A percentile compares a stretch with the other conserved stretches of the same genome.
phyloP scores from a whole-genome alignment of 2,113 vertebrate species.

The Miniopterus natalensis region DNA sequence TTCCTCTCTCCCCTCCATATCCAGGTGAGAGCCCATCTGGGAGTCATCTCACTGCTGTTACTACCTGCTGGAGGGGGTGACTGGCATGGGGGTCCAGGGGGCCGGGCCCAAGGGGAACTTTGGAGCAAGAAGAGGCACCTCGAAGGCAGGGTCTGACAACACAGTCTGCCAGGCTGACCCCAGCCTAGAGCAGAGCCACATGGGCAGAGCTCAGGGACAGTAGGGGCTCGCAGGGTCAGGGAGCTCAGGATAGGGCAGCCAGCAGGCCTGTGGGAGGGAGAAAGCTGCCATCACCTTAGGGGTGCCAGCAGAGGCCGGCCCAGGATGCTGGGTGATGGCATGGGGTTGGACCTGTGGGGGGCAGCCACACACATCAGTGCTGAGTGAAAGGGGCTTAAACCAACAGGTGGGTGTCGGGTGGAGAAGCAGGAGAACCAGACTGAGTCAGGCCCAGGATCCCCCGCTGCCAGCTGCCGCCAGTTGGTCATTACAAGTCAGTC shows the following conservation, averaged over 20 bases:
- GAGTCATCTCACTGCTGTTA: too few species aligned
- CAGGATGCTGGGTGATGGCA: neutral
- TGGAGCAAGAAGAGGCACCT: neutral
- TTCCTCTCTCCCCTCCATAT: neutral
- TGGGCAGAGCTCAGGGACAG: neutral
- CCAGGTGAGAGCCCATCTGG: neutral
- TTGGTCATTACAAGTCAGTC: too few species aligned
- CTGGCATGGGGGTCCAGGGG: neutral
- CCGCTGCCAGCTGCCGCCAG: too few species aligned
- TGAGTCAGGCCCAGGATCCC: rapidly evolving
- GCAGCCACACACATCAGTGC: rapidly evolving
- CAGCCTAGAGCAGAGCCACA: neutral
- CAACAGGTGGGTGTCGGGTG: rapidly evolving
- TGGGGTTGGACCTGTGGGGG: neutral
- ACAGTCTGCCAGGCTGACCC: too few species aligned
- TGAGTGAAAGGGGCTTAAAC: neutral
- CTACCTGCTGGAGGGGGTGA: neutral
- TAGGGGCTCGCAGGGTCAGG: neutral
- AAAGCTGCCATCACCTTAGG: neutral
- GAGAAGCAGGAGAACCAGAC: rapidly evolving
- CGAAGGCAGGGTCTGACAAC: neutral
- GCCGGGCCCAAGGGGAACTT: neutral
- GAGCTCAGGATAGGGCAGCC: neutral
- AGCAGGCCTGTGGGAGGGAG: neutral
- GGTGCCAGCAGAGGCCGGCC: neutral